Conservation (phyloP, 2,113 vertebrate species). For the Alligator sinensis region DNA sequence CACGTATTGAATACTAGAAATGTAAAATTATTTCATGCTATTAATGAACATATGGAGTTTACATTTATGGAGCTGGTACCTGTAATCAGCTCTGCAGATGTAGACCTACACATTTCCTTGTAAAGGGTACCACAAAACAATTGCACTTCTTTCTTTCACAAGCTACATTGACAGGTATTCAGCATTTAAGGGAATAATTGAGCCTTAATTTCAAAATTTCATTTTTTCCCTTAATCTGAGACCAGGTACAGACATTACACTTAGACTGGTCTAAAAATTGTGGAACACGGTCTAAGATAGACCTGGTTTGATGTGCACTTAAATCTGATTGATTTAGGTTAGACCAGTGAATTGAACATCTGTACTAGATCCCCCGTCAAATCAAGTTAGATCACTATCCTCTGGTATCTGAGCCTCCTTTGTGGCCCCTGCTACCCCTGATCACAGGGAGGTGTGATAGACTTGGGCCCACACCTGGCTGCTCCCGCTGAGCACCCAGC, state of each 20-base stretch:
- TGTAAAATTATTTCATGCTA: background rate
- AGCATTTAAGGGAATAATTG: background rate
- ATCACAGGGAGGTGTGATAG: too few relatives aligned
- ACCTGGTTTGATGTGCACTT: too few relatives aligned
- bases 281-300: too few relatives aligned
- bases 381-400: too few relatives aligned
- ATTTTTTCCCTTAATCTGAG: background rate
- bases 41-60: background rate
- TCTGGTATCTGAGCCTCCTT: too few relatives aligned
- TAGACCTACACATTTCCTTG: background rate
- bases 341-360: too few relatives aligned
- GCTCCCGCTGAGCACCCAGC: too few relatives aligned
- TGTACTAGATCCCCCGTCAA: too few relatives aligned
- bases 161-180: background rate
- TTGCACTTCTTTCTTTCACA: background rate
- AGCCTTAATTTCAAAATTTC: background rate
- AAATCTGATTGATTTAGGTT: too few relatives aligned
- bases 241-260: background rate
- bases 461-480: too few relatives aligned
- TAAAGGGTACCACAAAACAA: background rate
- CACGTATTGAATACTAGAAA: background rate
- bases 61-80: background rate
- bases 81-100: background rate
- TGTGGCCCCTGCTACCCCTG: too few relatives aligned
- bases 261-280: too few relatives aligned